These are phyloP conservation scores for Xestia c-nigrum DNA, from an alignment of 2,888 invertebrate species.

Conservation along the genomic window DNA sequence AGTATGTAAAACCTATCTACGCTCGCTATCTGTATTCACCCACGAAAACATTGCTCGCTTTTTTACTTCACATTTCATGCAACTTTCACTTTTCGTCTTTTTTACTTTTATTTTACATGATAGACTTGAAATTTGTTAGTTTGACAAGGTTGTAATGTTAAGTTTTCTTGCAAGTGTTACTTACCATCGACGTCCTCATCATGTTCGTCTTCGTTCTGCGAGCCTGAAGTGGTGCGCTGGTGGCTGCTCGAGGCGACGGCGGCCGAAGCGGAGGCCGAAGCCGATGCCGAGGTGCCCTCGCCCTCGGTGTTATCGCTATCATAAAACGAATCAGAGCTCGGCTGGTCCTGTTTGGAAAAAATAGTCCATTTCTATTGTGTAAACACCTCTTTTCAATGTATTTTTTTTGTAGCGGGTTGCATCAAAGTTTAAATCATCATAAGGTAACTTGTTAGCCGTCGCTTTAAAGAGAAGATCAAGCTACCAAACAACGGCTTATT, in stretches of 20 bases:
- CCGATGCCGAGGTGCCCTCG: slow-evolving; percentile 84
- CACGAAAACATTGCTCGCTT: background rate
- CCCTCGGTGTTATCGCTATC: slow-evolving; percentile 96
- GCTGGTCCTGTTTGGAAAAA: slow-evolving; percentile 92
- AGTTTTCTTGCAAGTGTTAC: slow-evolving; percentile 32
- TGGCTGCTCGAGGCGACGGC: slow-evolving; percentile 80
- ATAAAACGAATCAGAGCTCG: slow-evolving; percentile 97
- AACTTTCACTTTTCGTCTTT: background rate
- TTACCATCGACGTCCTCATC: slow-evolving; percentile 92
- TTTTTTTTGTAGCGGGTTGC: background rate
- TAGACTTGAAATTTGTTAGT: background rate
- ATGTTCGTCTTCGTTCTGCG: slow-evolving; percentile 91
- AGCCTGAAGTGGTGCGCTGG: slow-evolving; percentile 87
- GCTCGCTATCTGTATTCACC: too few species aligned
- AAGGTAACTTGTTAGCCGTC: background rate
- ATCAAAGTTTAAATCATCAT: background rate
- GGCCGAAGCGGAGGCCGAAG: slow-evolving; percentile 76
- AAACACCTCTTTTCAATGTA: background rate
- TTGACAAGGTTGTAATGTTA: background rate
- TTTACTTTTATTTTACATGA: background rate
- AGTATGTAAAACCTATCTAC: background rate
- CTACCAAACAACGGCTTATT: background rate
- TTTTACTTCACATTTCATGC: background rate
- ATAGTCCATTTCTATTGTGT: background rate
- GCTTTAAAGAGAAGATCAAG: background rate